Evolutionary conservation across 2,797 vertebrate genomes (phyloP).

Genomic region (Fundulus diaphanus): DNA sequence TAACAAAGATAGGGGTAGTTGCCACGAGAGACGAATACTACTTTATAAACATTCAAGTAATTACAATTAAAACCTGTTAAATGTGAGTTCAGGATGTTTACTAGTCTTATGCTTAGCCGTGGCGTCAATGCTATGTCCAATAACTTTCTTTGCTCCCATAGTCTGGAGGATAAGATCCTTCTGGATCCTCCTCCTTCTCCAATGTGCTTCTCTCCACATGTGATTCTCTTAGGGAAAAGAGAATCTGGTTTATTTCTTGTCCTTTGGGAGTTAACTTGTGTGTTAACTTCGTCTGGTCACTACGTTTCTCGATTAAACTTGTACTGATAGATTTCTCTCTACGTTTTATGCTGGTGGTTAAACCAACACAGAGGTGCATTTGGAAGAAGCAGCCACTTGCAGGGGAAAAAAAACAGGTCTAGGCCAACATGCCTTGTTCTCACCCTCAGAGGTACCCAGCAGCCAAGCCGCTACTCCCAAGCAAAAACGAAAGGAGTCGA

Average conservation of each 20-base stretch:
- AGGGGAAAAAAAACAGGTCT: no score
- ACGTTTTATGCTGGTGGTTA: not conserved
- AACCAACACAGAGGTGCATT: not conserved
- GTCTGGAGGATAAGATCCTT: not conserved
- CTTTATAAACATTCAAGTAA: no score
- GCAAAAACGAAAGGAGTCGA: no score
- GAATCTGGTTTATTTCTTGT: not conserved
- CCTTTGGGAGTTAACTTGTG: not conserved
- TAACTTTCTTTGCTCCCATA: not conserved
- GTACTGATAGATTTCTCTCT: not conserved
- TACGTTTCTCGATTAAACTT: not conserved
- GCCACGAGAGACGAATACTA: no score
- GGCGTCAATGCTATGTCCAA: not conserved
- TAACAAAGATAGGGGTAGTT: no score
- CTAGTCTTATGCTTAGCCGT: no score
- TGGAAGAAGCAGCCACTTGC: not conserved
- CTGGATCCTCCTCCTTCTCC: not conserved
- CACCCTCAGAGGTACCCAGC: no score
- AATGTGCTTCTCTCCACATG: not conserved
- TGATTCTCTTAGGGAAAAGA: not conserved
- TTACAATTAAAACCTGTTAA: no score
- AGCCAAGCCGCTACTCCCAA: no score
- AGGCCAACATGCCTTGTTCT: no score
- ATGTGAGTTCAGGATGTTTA: no score
- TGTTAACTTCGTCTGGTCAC: not conserved